Evolutionary conservation across 1,140 invertebrate genomes (phyloP), one percentile per base, ranked within the genome.

Genomic region (Ridgeia piscesae): DNA sequence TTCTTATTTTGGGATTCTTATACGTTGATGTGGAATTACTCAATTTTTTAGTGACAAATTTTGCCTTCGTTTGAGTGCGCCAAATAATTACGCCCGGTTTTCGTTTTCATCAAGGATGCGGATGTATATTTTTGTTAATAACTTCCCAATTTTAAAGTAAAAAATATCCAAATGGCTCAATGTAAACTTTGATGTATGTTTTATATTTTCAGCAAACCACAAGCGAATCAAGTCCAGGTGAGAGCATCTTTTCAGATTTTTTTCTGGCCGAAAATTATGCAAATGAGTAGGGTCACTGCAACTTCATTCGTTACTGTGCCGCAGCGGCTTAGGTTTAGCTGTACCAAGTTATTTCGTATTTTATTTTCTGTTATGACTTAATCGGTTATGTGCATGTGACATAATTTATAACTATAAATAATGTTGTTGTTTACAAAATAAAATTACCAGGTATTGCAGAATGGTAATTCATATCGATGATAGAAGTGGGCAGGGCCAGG

Each of bases 211-310:
- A 96, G 95, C 94, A 94, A 42, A 94, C 94, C 93, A 93, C 95
- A 89, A 95, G 94, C 93, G 95, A 96, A 91, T 95, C 95, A 27
- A 95, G 95, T 93, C 95, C 95, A 93, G 95, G 95, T 96, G 94
- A 94, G 93, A 94, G 34, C 91, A 34, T 90, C 33, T 90, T 90
- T 90, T 31, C 11, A 90, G 33, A 90, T 90, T 90, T 90, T 90
- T 34, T 77, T 42, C 27, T 77, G 35, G 31, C 33, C 17, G 33
- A 35, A 90, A 21, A 90, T 34, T 90, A 90, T 90, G 89, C 89
- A 90, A 90, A 90, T 90, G 89, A 90, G 89, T 21, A 34, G 89
- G 58, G 58, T 77, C 58, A 77, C 6, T 21, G 14, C 58, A 77
- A 77, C 58, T 77, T 77, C 58, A 77, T 9, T 31, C 58, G 58